Evolutionary conservation across 2,113 vertebrate genomes (phyloP).

Genomic region (Ceyx melanurus): DNA sequence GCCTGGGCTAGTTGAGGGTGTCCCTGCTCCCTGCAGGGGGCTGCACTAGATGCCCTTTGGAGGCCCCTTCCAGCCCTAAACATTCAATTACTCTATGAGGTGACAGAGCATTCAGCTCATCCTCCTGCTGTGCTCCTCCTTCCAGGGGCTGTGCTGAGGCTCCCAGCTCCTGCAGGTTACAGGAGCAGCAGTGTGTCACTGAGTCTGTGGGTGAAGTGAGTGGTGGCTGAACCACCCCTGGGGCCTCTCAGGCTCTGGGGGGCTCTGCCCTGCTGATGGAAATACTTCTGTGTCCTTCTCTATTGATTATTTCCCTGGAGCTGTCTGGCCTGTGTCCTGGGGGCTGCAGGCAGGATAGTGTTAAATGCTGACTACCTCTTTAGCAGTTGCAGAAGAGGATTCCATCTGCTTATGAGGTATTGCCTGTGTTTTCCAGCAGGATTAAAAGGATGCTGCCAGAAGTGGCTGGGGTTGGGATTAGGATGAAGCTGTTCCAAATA

Average conservation of each 20-base stretch:
- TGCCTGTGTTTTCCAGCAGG: neutral
- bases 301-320: neutral
- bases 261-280: accelerated
- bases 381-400: conserved; percentile 24
- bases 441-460: neutral
- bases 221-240: neutral
- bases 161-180: neutral
- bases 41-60: no score
- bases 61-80: no score
- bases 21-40: no score
- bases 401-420: conserved; percentile 54
- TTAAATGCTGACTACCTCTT: neutral
- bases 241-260: no score
- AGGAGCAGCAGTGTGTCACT: neutral
- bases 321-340: neutral
- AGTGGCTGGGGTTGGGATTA: neutral
- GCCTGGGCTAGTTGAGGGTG: no score
- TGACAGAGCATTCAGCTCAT: no score
- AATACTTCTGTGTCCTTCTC: accelerated
- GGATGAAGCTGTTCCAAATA: neutral
- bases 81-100: no score
- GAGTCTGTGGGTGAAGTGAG: neutral
- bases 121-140: neutral
- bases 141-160: neutral
- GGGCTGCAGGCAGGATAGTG: neutral